Base-by-base conservation (phyloP, 2,888 invertebrate genomes). In the Metalampra italica region DNA sequence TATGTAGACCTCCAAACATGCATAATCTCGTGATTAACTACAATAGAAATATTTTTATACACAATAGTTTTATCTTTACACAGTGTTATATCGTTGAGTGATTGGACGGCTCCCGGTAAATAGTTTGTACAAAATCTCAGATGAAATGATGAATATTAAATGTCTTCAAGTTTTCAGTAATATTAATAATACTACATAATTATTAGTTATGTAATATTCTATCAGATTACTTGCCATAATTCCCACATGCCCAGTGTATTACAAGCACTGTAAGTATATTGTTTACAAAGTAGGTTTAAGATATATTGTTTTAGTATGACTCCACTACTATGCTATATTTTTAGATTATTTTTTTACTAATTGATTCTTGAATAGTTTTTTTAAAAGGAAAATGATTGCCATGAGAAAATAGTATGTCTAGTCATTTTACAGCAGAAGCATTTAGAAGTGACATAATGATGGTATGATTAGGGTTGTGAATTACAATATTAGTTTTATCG, bases 31-130 rank as follows among this genome's bases (percentile, higher is more conserved):
- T 67, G 67, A 61, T 56, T 53, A 71, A 69, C 68, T 66, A 71
- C 85, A 88, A 87, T 87, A 87, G 79, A 78, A 56, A 87, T 89
- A 88, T 88, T 88, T 88, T 88, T 89, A 88, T 88, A 88, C 81
- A 85, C 80, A 80, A 83, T 87, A 87, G 83, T 80, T 84, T 83
- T 89, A 88, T 83, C 84, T 88, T 81, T 87, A 88, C 86, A 85
- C 83, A 76, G 69, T 85, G 82, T 86, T 87, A 71, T 71, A 83
- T 87, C 81, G 83, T 87, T 85, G 80, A 83, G 80, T 87, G 84
- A 86, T 82, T 74, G 80, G 80, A 82, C 75, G 88, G 87, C 86
- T 88, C 88, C 88, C 88, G 88, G 88, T 86, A 66, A 68, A 78
- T 84, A 85, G 87, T 82, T 81, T 85, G 80, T 82, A 82, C 71